These are phyloP conservation scores for Tribolium castaneum DNA, from an alignment of 1,140 invertebrate species.

Conservation along the genomic window DNA sequence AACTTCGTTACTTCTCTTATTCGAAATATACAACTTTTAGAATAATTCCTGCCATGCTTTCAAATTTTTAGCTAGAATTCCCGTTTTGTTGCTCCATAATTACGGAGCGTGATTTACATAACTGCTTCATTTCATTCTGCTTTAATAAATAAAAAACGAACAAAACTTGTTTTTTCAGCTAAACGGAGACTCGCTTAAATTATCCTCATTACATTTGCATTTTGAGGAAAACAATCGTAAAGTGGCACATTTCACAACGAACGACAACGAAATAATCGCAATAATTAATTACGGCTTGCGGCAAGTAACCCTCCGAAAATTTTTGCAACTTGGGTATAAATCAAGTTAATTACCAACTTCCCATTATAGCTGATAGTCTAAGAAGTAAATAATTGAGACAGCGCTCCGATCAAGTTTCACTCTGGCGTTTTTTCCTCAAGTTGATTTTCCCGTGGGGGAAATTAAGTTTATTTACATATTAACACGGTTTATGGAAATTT, in stretches of 20 bases:
- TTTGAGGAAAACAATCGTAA: neutral
- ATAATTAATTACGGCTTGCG: neutral
- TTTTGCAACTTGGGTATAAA: neutral
- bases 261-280: neutral
- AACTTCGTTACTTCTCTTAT: too few relatives aligned
- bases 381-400: constrained; percentile 7
- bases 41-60: too few relatives aligned
- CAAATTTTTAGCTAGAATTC: neutral
- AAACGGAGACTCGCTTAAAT: neutral
- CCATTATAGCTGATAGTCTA: constrained; percentile 11
- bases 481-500: neutral
- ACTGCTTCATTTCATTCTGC: neutral
- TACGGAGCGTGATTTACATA: neutral
- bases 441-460: neutral
- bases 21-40: too few relatives aligned
- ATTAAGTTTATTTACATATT: constrained; percentile 29
- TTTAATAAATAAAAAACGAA: neutral
- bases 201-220: neutral
- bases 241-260: neutral
- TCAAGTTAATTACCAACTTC: constrained; percentile 16
- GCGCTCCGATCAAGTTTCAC: neutral
- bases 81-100: neutral
- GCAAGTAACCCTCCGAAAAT: neutral
- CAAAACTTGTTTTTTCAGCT: neutral
- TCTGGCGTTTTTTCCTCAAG: neutral